Evolutionary conservation across 2,113 vertebrate species (phyloP), one percentile per base, ranked within the genome.

Genomic region (Colaptes auratus): DNA sequence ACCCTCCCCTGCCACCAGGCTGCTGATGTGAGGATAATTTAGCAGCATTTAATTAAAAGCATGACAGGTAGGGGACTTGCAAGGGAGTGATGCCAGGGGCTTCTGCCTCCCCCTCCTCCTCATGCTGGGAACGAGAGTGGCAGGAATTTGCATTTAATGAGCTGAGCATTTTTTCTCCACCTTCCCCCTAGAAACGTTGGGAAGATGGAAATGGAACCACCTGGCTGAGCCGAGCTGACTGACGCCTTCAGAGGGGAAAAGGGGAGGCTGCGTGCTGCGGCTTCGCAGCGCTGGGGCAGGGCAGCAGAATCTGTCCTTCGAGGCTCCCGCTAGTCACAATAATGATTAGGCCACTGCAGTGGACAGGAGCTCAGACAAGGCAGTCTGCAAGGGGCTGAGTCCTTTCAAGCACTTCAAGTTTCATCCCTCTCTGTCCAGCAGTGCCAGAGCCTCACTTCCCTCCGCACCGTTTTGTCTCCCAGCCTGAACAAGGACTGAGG

Each of bases 401-500:
- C 53, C 59, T 53, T n/a, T 10, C 2, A 0, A 50, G 8, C 23
- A 42, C 75, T 42, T 94, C 58, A 35, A 77, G 53, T 75, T 75
- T 72, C 61, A 69, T 17, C 18, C n/a, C 31, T 42, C 61, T 31
- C 58, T 60, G 71, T 53, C 90, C 88, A 46, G 28, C 65, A 76
- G 18, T 4, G 39, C 46, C 81, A 75, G 9, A 66, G 83, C 71
- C 92, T 77, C 64, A 58, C 55, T 63, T 50, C 74, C 50, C 81
- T 86, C n/a, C 58, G 31, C 76, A 79, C 8, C 44, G 56, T 44
- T 25, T 11, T 18, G 17, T 15, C 61, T 84, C 66, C 50, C 66
- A 95, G 95, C 83, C 95, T 73, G 93, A 95, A 96, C 92, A 93
- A 81, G 58, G 58, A n/a, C 86, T 15, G 18, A 70, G 82, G 82